phyloP scores from a whole-genome alignment of 2,113 vertebrate genomes.

The Grammomys surdaster region DNA sequence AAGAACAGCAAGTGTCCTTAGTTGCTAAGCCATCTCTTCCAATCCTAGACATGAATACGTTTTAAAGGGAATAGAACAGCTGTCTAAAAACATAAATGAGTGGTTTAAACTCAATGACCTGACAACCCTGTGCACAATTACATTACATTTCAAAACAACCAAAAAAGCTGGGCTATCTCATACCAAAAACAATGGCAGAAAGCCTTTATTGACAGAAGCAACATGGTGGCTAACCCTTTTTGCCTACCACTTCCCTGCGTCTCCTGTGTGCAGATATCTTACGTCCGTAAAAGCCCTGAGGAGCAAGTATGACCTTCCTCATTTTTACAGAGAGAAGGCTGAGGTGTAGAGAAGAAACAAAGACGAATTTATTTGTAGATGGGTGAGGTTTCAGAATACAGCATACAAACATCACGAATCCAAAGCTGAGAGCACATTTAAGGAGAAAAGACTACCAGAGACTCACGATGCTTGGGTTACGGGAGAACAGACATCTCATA shows the following conservation, averaged over 20 bases:
- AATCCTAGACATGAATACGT: background rate
- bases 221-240: background rate
- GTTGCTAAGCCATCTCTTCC: background rate
- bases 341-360: background rate
- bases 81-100: constrained; percentile 16
- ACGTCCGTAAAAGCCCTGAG: background rate
- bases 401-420: background rate
- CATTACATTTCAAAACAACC: constrained; percentile 46
- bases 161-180: background rate
- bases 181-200: background rate
- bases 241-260: background rate
- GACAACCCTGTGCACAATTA: background rate
- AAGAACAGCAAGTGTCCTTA: too few relatives aligned
- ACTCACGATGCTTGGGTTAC: background rate
- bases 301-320: background rate
- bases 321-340: background rate
- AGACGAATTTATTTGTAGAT: background rate
- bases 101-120: background rate
- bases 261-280: background rate
- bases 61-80: constrained; percentile 4
- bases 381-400: background rate
- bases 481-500: constrained; percentile 63
- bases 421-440: background rate
- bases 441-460: constrained; percentile 3
- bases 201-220: background rate